phyloP scores from a whole-genome alignment of 2,113 vertebrate genomes.

The Pteruthius melanotis region DNA sequence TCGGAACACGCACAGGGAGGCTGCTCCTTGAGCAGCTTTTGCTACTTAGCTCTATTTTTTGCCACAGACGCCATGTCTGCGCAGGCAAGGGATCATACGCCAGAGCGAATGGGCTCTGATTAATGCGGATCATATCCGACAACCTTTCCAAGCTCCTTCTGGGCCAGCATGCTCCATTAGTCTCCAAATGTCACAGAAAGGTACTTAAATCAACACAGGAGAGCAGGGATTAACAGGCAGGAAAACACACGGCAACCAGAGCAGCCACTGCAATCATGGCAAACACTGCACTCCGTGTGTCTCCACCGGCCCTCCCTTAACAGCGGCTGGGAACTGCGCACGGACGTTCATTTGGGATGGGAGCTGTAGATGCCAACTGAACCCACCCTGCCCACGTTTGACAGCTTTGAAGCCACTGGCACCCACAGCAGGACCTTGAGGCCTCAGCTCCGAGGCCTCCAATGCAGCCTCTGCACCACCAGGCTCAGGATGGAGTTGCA shows the following conservation, averaged over 20 bases:
- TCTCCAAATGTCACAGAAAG: background rate
- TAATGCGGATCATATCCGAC: background rate
- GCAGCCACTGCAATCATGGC: background rate
- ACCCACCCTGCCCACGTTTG: background rate
- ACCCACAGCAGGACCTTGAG: background rate
- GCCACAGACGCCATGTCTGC: background rate
- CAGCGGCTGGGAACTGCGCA: background rate
- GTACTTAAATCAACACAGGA: background rate
- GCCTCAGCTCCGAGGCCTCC: background rate
- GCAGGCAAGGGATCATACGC: background rate
- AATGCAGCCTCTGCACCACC: background rate
- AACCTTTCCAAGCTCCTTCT: background rate
- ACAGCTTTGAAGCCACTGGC: background rate
- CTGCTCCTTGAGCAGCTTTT: background rate
- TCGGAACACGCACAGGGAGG: background rate
- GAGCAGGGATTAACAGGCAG: background rate
- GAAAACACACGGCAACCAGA: background rate
- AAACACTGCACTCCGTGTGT: background rate
- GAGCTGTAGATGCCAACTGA: background rate
- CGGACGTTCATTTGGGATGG: background rate
- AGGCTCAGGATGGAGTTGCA: background rate
- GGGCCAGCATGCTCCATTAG: background rate
- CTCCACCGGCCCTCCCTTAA: background rate
- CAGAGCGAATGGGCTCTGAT: background rate
- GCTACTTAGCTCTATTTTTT: background rate